These are phyloP conservation scores for Hydrocynus forskahlii DNA, from an alignment of 2,797 vertebrate genomes.

Conservation along the genomic window DNA sequence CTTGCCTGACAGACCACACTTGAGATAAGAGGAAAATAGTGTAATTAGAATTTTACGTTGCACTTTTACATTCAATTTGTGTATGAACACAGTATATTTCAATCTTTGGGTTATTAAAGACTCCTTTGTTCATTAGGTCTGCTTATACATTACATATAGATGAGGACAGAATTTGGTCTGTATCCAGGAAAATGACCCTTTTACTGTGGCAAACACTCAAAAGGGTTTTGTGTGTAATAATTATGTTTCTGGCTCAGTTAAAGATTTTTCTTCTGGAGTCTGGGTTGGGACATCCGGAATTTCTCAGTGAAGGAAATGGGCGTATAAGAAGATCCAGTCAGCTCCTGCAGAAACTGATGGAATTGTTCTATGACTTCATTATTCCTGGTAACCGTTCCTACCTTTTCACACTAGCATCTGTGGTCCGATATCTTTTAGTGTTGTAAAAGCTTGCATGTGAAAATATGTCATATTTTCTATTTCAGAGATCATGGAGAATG, in stretches of 20 bases:
- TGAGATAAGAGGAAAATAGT: no score
- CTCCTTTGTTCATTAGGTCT: no score
- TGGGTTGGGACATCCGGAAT: slow-evolving; percentile 88
- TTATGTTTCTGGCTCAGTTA: slow-evolving; percentile 74
- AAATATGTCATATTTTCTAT: background rate
- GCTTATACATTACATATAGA: background rate
- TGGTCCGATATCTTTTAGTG: background rate
- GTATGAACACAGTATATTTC: no score
- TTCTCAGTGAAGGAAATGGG: slow-evolving; percentile 89
- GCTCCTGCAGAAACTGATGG: slow-evolving; percentile 94
- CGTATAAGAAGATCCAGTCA: slow-evolving; percentile 92
- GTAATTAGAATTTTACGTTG: no score
- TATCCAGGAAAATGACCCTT: background rate
- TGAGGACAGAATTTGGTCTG: background rate
- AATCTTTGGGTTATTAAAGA: no score
- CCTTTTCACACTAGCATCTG: background rate
- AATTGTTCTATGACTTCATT: slow-evolving; percentile 88
- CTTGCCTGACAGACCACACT: no score
- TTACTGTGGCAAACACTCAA: background rate
- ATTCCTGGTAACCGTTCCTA: slow-evolving; percentile 84
- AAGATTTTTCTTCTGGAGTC: slow-evolving; percentile 90
- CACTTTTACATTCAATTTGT: no score
- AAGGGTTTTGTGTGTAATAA: background rate
- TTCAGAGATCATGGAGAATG: slow-evolving; percentile 86
- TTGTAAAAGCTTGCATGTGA: background rate